Evolutionary conservation across 2,888 invertebrate species (phyloP).

Genomic region (Rhorus exstirpatorius): DNA sequence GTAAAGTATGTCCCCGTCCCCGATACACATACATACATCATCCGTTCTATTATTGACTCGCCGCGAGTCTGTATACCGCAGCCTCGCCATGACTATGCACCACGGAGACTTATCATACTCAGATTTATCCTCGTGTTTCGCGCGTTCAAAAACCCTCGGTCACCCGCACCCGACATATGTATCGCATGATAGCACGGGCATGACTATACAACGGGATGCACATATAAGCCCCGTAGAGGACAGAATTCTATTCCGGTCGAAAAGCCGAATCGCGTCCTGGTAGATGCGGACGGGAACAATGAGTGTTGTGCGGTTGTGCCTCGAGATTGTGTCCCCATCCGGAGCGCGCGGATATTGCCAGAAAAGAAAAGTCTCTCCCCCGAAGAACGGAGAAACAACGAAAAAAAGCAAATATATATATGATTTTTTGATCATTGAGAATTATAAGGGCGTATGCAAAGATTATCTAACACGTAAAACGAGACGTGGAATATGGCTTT

Average conservation of each 20-base stretch:
- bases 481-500: slow-evolving; percentile 36
- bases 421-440: background rate
- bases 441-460: background rate
- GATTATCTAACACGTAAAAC: slow-evolving; percentile 11
- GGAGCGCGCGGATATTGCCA: slow-evolving; percentile 76
- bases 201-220: slow-evolving; percentile 12
- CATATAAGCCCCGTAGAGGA: slow-evolving; percentile 63
- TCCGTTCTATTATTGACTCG: slow-evolving; percentile 41
- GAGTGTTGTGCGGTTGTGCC: slow-evolving; percentile 78
- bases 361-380: slow-evolving; percentile 67
- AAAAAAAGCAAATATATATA: slow-evolving; percentile 26
- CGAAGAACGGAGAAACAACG: slow-evolving; percentile 16
- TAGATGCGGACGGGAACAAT: slow-evolving; percentile 83
- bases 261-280: slow-evolving; percentile 67
- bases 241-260: slow-evolving; percentile 84
- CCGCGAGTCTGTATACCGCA: slow-evolving; percentile 23
- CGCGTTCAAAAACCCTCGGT: slow-evolving; percentile 44
- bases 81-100: slow-evolving; percentile 1
- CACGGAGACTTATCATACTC: too few relatives aligned
- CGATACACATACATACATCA: background rate
- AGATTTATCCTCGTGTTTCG: slow-evolving; percentile 33
- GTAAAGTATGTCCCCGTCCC: too few relatives aligned
- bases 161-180: slow-evolving; percentile 44
- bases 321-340: background rate
- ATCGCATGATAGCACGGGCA: slow-evolving; percentile 19